A percentile compares a stretch with the other conserved stretches of the same genome.
Evolutionary conservation across 1,140 invertebrate genomes (phyloP).

Genomic region (Charaxes varanes): DNA sequence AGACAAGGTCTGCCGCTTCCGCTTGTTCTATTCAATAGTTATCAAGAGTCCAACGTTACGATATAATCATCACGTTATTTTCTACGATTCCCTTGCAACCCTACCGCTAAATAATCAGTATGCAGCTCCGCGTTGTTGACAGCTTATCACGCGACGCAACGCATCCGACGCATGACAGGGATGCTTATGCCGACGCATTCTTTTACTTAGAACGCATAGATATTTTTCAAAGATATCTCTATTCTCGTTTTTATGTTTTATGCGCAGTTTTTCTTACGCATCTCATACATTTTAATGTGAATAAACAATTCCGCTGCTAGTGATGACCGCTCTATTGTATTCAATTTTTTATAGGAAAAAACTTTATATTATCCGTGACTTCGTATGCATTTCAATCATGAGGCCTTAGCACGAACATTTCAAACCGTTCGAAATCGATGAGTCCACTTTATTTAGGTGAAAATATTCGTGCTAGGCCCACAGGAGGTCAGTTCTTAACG

Average conservation of each 20-base stretch:
- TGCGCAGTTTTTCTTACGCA: neutral
- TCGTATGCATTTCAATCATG: no score
- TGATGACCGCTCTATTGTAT: no score
- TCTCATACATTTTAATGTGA: neutral
- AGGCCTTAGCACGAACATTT: no score
- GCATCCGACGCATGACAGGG: slow-evolving; percentile 11
- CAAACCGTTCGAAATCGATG: no score
- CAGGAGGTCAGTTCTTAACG: no score
- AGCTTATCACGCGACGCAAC: slow-evolving; percentile 5
- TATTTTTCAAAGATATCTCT: neutral
- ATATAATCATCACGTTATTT: neutral
- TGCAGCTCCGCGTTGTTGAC: slow-evolving; percentile 6
- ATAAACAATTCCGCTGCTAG: no score
- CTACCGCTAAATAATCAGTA: slow-evolving; percentile 8
- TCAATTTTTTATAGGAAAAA: no score
- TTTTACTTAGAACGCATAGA: neutral
- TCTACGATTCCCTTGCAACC: slow-evolving; percentile 1
- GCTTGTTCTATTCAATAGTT: neutral
- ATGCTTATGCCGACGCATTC: neutral
- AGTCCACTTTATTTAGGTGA: no score
- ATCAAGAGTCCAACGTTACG: neutral
- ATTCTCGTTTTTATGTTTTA: slow-evolving; percentile 6
- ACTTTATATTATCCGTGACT: no score
- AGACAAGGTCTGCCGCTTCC: neutral
- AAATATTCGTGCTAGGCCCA: no score